Conservation (phyloP, 2,113 vertebrate species). For the Jacana jacana region DNA sequence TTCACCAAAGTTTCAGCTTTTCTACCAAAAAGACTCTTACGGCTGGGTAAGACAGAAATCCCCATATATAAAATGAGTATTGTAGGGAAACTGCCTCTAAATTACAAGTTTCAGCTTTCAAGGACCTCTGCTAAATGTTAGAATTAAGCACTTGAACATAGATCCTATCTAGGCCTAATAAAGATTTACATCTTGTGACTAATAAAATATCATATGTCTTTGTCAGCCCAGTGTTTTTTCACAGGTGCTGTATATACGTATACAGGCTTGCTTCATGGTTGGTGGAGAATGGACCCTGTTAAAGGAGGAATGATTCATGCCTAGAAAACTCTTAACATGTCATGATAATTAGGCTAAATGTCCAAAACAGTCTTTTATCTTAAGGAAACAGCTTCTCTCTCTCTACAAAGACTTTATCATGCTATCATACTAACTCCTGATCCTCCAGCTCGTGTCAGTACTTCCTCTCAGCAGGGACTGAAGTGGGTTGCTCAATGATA, state of each 20-base stretch:
- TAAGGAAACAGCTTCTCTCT: neutral
- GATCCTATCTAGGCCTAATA: neutral
- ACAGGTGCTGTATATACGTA: neutral
- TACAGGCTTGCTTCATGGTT: neutral
- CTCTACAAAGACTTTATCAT: neutral
- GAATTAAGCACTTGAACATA: neutral
- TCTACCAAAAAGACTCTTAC: slow-evolving; percentile 20
- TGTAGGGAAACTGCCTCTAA: neutral
- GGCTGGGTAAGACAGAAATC: slow-evolving; percentile 72
- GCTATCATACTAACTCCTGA: neutral
- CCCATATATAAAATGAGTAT: neutral
- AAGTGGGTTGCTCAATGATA: neutral
- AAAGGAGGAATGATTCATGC: neutral
- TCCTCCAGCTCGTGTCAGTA: neutral
- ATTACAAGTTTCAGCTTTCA: neutral
- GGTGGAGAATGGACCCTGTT: neutral
- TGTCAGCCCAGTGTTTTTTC: neutral
- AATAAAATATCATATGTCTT: neutral
- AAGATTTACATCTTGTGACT: neutral
- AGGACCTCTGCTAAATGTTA: neutral
- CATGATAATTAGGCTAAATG: neutral
- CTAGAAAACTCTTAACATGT: neutral
- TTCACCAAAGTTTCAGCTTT: neutral
- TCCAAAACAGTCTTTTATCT: neutral
- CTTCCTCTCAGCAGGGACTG: neutral